Base-by-base conservation (phyloP, 2,797 vertebrate genomes). In the Karalla daura region DNA sequence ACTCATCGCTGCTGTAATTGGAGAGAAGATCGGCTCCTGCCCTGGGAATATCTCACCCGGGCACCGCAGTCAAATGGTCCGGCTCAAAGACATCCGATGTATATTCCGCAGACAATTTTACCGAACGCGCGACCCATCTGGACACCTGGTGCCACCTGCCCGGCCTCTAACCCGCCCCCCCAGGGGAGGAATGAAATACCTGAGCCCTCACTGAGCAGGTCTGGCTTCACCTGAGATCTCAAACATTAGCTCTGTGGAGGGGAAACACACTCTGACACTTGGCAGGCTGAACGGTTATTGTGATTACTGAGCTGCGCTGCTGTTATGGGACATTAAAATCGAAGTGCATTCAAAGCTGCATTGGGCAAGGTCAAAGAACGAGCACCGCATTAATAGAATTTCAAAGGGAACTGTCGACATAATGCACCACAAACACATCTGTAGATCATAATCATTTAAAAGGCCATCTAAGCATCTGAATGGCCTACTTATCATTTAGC, bases 1-100 rank as follows among this genome's bases (percentile, higher is more conserved):
- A 63, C 40, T 58, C 75, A 53, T 76, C 2, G 37, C 64, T 62
- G 81, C 70, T 71, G 66, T 83, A 87, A 84, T 73, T 83, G 81
- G 81, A 75, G 74, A 69, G 70, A 75, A 85, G 69, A 86, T 55
- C 45, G 74, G 64, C 62, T 44, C 50, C 63, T 37, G 59, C 69
- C 74, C 45, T 32, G 72, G 74, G 73, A 76, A 71, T 58, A 81
- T 79, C 67, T 67, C 71, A 77, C 68, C 54, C 59, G 71, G 56
- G 80, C 56, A 60, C 8, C 33, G 56, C 74, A 65, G 60, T 52
- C 69, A 71, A 86, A 87, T 44, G 11, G 69, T n/a, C 83, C 39
- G 46, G 65, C 61, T 79, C 66, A 41, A 37, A 33, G 78, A 85
- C 7, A 68, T 60, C 54, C 43, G 2, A 53, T 59, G 67, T 70